These are phyloP conservation scores for Xiphorhynchus erythropygius DNA, from an alignment of 2,797 vertebrate species.

Conservation along the genomic window DNA sequence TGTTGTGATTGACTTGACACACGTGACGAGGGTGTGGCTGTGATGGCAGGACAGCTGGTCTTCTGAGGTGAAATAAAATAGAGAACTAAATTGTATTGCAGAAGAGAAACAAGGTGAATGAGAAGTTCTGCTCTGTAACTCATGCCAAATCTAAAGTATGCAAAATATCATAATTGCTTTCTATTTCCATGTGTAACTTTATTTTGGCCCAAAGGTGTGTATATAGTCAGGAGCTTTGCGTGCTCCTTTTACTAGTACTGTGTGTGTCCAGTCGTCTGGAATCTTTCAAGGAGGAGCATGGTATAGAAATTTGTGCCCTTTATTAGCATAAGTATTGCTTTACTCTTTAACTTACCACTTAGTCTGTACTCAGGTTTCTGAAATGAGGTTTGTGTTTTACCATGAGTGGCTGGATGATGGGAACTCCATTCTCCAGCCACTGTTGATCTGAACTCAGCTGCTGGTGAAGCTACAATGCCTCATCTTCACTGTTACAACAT, in stretches of 20 bases:
- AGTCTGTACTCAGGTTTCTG: not conserved
- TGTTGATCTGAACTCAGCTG: not conserved
- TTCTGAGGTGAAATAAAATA: not conserved
- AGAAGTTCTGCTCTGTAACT: not conserved
- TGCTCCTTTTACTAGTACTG: not conserved
- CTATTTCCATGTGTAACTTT: not conserved
- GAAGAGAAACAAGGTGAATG: not conserved
- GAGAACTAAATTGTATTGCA: not conserved
- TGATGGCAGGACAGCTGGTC: not conserved
- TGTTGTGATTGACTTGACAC: not conserved
- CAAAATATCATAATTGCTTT: not conserved
- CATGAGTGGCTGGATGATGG: not conserved
- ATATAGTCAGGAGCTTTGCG: not conserved
- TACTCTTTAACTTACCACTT: not conserved
- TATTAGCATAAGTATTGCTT: not conserved
- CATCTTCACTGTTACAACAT: constrained; percentile 20
- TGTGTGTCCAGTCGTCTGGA: not conserved
- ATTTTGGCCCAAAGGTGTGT: not conserved
- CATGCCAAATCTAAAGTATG: not conserved
- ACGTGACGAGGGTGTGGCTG: not conserved
- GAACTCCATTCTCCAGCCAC: not conserved
- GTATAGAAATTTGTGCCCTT: not conserved
- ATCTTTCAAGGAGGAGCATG: not conserved
- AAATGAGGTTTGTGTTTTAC: not conserved
- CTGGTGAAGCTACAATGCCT: not conserved